Evolutionary conservation across 2,888 invertebrate species (phyloP).

Genomic region (Meiosimyza platycephala): DNA sequence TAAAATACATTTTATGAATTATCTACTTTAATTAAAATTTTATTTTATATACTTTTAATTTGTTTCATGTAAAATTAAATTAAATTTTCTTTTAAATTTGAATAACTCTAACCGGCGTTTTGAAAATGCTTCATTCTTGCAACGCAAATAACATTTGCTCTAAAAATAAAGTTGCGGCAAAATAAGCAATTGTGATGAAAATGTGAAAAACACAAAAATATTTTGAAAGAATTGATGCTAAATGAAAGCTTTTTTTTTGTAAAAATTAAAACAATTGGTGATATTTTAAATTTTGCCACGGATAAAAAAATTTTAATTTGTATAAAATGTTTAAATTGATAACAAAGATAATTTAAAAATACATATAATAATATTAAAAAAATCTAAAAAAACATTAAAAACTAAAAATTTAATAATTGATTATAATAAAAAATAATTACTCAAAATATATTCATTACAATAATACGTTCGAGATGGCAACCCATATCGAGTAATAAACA

Average conservation of each 20-base stretch:
- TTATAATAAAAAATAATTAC: too few species aligned
- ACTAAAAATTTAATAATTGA: not conserved
- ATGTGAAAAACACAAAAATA: conserved; percentile 2
- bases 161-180: too few species aligned
- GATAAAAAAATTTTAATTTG: not conserved
- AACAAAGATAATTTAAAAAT: too few species aligned
- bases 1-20: not conserved
- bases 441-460: too few species aligned
- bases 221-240: not conserved
- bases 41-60: not conserved
- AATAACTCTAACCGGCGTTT: not conserved
- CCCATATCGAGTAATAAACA: too few species aligned
- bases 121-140: too few species aligned
- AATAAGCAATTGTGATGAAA: not conserved
- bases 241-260: not conserved
- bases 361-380: not conserved
- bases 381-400: not conserved
- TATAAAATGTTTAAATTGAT: not conserved
- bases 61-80: not conserved
- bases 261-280: conserved; percentile 7
- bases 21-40: not conserved
- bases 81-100: not conserved
- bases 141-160: too few species aligned
- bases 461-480: too few species aligned
- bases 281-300: conserved; percentile 12